These are phyloP conservation scores for Oncorhynchus gorbuscha DNA, from an alignment of 2,113 vertebrate species.

Conservation along the genomic window DNA sequence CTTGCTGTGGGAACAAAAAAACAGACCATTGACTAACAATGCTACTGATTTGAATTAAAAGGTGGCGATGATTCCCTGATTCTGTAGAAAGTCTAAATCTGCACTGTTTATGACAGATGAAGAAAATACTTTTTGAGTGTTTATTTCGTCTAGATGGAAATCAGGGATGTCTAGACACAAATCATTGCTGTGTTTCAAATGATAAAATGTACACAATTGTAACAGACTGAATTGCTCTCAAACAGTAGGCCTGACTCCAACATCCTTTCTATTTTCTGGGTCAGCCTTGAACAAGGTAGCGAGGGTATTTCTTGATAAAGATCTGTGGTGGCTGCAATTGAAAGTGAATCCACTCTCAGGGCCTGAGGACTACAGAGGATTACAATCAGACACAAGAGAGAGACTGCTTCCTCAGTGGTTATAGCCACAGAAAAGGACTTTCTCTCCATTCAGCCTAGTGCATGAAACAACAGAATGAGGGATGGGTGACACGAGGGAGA, in stretches of 20 bases:
- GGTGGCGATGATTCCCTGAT: neutral
- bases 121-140: neutral
- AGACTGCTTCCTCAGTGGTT: neutral
- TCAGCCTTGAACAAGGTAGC: constrained; percentile 16
- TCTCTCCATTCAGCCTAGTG: constrained; percentile 2
- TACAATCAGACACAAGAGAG: constrained; percentile 34
- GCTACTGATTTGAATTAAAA: neutral
- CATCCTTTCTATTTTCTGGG: constrained; percentile 16
- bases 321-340: constrained; percentile 4
- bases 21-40: neutral
- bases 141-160: neutral
- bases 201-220: neutral
- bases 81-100: neutral
- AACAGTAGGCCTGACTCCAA: neutral
- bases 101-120: neutral
- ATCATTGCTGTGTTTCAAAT: neutral
- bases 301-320: constrained; percentile 11
- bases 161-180: neutral
- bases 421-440: constrained; percentile 42
- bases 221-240: neutral
- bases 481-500: neutral
- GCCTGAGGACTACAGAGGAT: constrained; percentile 25
- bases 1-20: no score
- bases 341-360: constrained; percentile 28
- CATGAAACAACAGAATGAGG: neutral